These are phyloP conservation scores for Athene noctua DNA, from an alignment of 2,113 vertebrate species.

Conservation along the genomic window DNA sequence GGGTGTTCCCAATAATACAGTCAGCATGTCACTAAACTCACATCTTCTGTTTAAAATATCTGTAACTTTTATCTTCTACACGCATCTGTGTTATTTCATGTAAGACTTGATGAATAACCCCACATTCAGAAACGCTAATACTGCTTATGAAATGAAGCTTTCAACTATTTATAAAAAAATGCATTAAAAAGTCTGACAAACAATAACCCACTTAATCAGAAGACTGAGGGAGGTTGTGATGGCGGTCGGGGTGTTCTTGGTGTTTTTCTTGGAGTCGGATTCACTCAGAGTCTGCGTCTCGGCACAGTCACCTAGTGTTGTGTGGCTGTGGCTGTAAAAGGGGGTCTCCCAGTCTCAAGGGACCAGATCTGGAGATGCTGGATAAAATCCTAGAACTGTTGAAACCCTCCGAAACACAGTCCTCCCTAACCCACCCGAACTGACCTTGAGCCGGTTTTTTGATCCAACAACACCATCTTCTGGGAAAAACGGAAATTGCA, in stretches of 20 bases:
- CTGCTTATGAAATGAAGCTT: background rate
- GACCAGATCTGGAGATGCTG: background rate
- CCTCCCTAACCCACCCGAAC: background rate
- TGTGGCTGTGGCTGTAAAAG: background rate
- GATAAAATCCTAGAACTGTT: background rate
- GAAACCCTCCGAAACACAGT: background rate
- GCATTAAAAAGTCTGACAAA: background rate
- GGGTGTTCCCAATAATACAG: background rate
- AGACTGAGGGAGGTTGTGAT: background rate
- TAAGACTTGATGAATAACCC: background rate
- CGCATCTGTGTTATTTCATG: background rate
- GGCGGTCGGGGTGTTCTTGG: background rate
- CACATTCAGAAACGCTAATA: background rate
- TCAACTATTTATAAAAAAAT: background rate
- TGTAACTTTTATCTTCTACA: background rate
- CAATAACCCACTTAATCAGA: background rate
- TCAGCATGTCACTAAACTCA: background rate
- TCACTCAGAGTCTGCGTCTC: background rate
- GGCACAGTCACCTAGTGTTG: background rate
- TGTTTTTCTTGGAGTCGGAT: background rate
- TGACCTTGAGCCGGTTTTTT: background rate
- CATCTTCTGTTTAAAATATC: background rate
- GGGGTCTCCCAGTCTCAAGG: background rate
- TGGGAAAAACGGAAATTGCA: background rate
- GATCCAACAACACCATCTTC: conserved; percentile 58